These are phyloP conservation scores for Acinonyx jubatus DNA, from an alignment of 2,113 vertebrate genomes.

Conservation along the genomic window DNA sequence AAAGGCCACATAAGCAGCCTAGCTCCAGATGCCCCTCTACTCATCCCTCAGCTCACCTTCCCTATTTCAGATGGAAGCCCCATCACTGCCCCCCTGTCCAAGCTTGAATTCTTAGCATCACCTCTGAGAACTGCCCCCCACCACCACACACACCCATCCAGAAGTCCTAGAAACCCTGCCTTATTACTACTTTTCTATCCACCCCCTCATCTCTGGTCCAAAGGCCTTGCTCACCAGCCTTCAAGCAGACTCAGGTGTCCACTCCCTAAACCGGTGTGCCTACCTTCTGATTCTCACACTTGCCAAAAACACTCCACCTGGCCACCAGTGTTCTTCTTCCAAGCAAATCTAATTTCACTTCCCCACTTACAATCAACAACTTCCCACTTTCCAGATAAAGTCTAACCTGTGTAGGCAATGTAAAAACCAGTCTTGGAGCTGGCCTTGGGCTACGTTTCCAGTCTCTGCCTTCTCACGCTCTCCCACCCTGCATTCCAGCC, in stretches of 20 bases:
- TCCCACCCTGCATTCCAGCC: conserved; percentile 12
- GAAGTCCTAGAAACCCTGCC: not conserved
- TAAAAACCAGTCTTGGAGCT: not conserved
- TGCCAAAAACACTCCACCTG: not conserved
- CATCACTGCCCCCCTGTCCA: not conserved
- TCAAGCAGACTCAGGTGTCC: not conserved
- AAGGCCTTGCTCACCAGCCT: not conserved
- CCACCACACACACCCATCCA: not conserved
- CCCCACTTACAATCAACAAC: not conserved
- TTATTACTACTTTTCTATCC: not conserved
- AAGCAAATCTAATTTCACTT: conserved; percentile 5
- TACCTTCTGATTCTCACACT: not conserved
- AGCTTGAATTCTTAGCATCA: not conserved
- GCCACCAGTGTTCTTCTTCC: not conserved
- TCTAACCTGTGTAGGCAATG: not conserved
- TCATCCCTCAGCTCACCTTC: not conserved
- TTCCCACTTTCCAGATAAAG: not conserved
- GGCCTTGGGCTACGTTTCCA: not conserved
- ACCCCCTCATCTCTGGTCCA: not conserved
- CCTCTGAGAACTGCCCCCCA: not conserved
- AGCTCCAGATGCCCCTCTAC: not conserved
- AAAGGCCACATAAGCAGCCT: not conserved
- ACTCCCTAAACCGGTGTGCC: not conserved
- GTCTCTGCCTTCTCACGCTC: not conserved
- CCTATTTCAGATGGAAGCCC: not conserved